These are phyloP conservation scores for Tiliqua scincoides DNA, from an alignment of 2,113 vertebrate species.

Conservation along the genomic window DNA sequence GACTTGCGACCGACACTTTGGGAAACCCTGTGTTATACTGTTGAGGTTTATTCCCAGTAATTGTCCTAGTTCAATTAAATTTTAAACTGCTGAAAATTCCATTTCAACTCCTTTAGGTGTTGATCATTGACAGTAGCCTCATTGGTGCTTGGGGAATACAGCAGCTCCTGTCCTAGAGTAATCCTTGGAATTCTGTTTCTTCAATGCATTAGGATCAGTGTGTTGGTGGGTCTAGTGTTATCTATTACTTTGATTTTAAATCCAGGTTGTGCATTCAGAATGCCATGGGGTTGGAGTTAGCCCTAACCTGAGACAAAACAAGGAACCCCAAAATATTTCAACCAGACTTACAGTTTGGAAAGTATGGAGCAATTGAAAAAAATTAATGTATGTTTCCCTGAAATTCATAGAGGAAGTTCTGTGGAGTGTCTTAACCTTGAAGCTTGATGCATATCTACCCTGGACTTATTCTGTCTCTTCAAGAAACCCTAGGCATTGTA, in stretches of 20 bases:
- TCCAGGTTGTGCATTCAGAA: background rate
- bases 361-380: background rate
- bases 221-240: background rate
- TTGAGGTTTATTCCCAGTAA: background rate
- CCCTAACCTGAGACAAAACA: background rate
- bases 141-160: slow-evolving; percentile 30
- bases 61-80: background rate
- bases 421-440: background rate
- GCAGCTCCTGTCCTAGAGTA: background rate
- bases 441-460: background rate
- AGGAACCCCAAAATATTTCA: background rate
- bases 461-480: background rate
- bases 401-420: background rate
- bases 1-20: too few relatives aligned
- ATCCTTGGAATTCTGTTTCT: slow-evolving; percentile 24
- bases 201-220: background rate
- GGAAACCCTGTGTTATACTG: background rate
- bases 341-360: background rate
- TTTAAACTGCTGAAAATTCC: background rate
- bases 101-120: background rate
- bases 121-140: background rate
- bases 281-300: background rate
- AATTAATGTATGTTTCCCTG: background rate
- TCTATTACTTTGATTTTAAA: background rate
- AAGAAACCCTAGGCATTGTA: background rate